Conservation (phyloP, 1,140 invertebrate species). For the Plectrocnemia conspersa region DNA sequence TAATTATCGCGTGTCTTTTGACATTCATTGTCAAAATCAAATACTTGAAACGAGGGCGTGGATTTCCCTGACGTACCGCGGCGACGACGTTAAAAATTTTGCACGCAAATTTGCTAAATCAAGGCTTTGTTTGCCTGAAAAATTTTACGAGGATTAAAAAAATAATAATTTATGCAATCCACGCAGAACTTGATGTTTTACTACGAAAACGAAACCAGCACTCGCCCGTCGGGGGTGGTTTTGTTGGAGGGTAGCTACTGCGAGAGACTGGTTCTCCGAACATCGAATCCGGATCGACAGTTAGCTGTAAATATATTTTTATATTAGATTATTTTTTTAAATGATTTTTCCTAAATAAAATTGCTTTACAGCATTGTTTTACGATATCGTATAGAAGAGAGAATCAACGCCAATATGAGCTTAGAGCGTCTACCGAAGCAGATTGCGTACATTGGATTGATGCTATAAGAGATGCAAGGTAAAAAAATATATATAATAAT, state of each 20-base stretch:
- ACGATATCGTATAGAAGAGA: conserved; percentile 83
- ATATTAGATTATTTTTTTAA: conserved; percentile 1
- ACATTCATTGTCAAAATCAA: neutral
- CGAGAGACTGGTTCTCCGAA: conserved; percentile 59
- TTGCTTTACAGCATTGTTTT: conserved; percentile 75
- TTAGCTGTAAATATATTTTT: conserved; percentile 22
- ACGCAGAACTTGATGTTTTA: conserved; percentile 87
- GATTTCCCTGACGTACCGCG: too few relatives aligned
- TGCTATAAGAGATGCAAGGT: conserved; percentile 83
- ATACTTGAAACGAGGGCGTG: conserved; percentile 12
- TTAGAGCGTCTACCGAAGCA: conserved; percentile 75
- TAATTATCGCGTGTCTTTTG: conserved; percentile 17
- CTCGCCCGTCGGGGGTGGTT: conserved; percentile 76
- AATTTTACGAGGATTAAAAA: neutral
- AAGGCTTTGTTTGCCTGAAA: conserved; percentile 12
- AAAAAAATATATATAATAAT: conserved; percentile 33
- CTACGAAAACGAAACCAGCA: conserved; percentile 76
- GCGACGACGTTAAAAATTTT: conserved; percentile 15
- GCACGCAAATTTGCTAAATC: conserved; percentile 14
- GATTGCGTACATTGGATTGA: conserved; percentile 90
- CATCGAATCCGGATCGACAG: conserved; percentile 27
- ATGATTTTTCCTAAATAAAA: too few relatives aligned
- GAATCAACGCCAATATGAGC: conserved; percentile 82
- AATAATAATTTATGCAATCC: too few relatives aligned
- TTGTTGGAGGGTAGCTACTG: conserved; percentile 89